Evolutionary conservation across 2,888 invertebrate genomes (phyloP), one percentile per base, ranked within the genome.

Genomic region (Dicranocentrus wangi): DNA sequence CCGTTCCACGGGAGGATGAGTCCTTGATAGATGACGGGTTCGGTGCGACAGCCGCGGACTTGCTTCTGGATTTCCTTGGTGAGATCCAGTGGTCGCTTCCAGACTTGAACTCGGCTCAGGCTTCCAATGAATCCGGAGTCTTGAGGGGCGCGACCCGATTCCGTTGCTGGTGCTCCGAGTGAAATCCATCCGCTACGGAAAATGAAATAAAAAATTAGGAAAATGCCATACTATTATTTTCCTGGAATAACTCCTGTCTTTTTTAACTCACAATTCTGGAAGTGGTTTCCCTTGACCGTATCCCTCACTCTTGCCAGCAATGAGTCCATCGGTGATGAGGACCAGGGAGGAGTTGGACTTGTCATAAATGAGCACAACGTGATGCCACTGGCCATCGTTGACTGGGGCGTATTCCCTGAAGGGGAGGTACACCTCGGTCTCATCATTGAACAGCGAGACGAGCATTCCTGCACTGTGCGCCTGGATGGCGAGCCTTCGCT

Each of bases 351-450:
- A 97, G 73, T 93, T 93, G 80, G 91, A 92, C 47, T 97, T 95
- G 87, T 96, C 94, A 97, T 98, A 98, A n/a, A 96, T 94, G 70
- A 98, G 91, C 47, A 96, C 96, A 32, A 97, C 93, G 87, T 97
- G 97, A 90, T 98, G 97, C 98, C 98, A 98, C 88, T 96, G 96
- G 2, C 97, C 97, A 88, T 98, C 97, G 88, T 97, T 98, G 21
- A 98, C 93, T 0, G 96, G 96, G 0, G 97, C 95, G 87, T 95
- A 96, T 89, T 96, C 95, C 70, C 95, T 92, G 89, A 96, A 97
- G 86, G 95, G 94, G 53, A 97, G 90, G 89, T 96, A 97, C 0
- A 95, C 94, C 87, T 96, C 96, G 89, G 95, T 94, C 10, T 95
- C 89, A 88, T 96, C 95, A 32, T 94, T 92, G 91, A 97, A 96